phyloP scores from a whole-genome alignment of 2,888 invertebrate species.

The Aspidiotus destructor region DNA sequence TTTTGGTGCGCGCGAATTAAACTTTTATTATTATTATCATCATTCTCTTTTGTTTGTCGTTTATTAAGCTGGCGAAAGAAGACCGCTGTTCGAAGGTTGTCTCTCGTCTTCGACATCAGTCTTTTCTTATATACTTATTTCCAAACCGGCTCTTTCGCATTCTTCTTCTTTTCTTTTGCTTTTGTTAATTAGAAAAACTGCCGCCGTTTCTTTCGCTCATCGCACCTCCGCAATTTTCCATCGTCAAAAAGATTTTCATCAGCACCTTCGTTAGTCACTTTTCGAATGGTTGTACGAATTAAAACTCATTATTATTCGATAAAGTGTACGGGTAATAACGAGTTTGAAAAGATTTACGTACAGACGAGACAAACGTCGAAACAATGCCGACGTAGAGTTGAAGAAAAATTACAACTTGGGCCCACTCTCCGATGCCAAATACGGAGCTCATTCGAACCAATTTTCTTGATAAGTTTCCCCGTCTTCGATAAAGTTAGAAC shows the following conservation, averaged over 20 bases:
- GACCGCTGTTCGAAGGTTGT: not conserved
- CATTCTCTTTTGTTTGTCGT: constrained; percentile 28
- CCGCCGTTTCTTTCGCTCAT: not conserved
- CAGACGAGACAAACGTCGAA: too few relatives aligned
- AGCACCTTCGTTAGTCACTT: constrained; percentile 1
- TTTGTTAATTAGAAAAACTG: constrained; percentile 1
- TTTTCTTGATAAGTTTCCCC: too few relatives aligned
- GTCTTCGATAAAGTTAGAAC: too few relatives aligned
- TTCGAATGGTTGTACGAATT: not conserved
- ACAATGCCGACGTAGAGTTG: too few relatives aligned
- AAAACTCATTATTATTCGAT: constrained; percentile 1
- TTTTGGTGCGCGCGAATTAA: constrained; percentile 26
- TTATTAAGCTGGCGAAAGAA: constrained; percentile 25
- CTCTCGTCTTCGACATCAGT: not conserved
- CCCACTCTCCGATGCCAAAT: too few relatives aligned
- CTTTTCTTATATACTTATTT: not conserved
- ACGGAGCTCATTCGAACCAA: too few relatives aligned
- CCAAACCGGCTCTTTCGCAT: constrained; percentile 1
- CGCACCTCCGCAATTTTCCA: not conserved
- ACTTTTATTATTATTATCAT: constrained; percentile 27
- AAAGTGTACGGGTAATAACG: not conserved
- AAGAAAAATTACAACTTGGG: too few relatives aligned
- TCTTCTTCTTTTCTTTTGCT: not conserved
- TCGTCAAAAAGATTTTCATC: not conserved
- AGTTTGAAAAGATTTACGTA: too few relatives aligned